phyloP scores from a whole-genome alignment of 2,113 vertebrate genomes.

The Lepus americanus region DNA sequence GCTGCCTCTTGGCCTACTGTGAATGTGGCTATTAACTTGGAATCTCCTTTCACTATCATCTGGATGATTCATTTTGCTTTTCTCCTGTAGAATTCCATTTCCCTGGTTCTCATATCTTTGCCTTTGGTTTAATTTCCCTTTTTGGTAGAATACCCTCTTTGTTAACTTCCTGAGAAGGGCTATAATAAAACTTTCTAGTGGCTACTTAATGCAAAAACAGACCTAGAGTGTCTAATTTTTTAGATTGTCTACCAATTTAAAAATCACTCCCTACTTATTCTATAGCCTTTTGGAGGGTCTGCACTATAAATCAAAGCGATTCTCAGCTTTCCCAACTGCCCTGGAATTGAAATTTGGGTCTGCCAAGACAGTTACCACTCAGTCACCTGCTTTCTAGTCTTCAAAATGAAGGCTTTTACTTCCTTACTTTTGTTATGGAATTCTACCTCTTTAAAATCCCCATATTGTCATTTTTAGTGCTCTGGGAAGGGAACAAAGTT shows the following conservation, averaged over 20 bases:
- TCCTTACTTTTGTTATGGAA: neutral
- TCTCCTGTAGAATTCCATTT: neutral
- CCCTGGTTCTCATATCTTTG: neutral
- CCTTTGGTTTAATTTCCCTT: neutral
- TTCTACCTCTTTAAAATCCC: neutral
- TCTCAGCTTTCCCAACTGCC: neutral
- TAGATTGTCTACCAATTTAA: neutral
- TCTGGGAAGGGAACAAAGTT: neutral
- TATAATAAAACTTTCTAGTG: conserved; percentile 26
- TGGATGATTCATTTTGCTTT: neutral
- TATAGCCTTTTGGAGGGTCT: neutral
- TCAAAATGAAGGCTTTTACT: neutral
- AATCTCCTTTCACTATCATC: neutral
- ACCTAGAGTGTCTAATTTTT: neutral
- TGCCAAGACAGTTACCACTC: neutral
- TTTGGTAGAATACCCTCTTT: neutral
- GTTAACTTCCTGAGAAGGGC: neutral
- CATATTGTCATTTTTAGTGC: neutral
- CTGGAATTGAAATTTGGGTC: neutral
- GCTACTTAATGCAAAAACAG: neutral
- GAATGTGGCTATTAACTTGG: neutral
- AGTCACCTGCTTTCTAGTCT: neutral
- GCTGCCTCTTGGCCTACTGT: neutral
- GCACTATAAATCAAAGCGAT: neutral
- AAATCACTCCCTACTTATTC: neutral